Base-by-base conservation (phyloP, 1,140 invertebrate genomes). In the Lasaia peninsularis region DNA sequence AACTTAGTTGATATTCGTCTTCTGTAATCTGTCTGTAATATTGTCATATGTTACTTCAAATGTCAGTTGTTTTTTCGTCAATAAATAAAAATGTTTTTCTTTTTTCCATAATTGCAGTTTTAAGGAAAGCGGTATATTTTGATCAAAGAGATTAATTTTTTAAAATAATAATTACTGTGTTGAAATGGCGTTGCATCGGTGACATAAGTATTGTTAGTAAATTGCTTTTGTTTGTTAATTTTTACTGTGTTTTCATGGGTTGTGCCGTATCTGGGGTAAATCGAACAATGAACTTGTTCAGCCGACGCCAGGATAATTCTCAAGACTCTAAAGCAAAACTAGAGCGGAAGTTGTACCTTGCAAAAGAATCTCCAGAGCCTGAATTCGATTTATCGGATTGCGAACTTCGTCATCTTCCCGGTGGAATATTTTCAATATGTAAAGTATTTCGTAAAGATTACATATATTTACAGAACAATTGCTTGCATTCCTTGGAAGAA, bases 321-420 rank as follows among this genome's bases (percentile, higher is more conserved):
- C 67, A 63, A 56, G 91, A 93, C 61, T 91, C 91, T 59, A 92
- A 93, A 84, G 89, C 92, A n/a, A 91, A 90, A 63, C 73, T 94
- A n/a, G 92, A 94, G 67, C 91, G 93, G 70, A 94, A 94, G 80
- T 78, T 94, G 35, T 94, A 94, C 72, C 75, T 94, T 90, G 94
- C 94, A 16, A 91, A 93, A 74, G 94, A 95, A 84, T 93, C 92
- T 68, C 94, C 94, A 12, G 94, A 95, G 74, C 92, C 93, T 56
- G 86, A 92, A 49, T 96, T 94, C 77, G 94, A 96, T 84, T 78
- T 96, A 59, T 93, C 93, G 2, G 92, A 94, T 60, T 95, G 94
- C 85, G 89, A 91, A 65, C 89, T 95, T 50, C 91, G 91, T 69
- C 84, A 90, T 52, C 91, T 96, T 37, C 95, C 95, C 18, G 89